Conservation (phyloP, 2,113 vertebrate species). For the Tamias sibiricus region DNA sequence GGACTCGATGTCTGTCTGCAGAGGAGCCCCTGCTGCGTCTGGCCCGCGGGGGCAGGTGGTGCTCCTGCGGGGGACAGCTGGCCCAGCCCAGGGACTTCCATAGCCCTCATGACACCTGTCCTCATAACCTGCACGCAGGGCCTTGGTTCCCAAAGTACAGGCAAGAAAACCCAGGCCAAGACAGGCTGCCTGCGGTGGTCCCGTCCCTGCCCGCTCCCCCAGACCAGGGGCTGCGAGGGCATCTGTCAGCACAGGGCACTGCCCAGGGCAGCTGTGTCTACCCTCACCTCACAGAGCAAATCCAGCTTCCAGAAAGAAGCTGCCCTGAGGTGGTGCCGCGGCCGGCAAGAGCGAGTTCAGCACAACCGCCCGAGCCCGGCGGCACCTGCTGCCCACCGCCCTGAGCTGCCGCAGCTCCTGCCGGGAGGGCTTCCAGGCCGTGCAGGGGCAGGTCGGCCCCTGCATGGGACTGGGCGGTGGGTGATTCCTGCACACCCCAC, state of each 20-base stretch:
- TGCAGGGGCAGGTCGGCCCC: no score
- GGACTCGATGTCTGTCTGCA: background rate
- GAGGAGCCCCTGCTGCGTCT: fast-evolving
- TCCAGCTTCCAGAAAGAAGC: background rate
- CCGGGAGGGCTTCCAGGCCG: no score
- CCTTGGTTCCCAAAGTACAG: no score
- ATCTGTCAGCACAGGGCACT: no score
- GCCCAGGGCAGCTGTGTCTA: background rate
- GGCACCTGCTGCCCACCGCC: background rate
- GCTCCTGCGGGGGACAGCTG: background rate
- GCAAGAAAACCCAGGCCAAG: background rate
- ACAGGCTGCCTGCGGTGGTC: background rate
- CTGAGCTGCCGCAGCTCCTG: background rate
- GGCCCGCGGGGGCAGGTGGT: background rate
- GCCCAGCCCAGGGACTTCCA: background rate
- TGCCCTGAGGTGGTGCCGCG: background rate
- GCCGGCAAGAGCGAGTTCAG: background rate
- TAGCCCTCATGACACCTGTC: background rate
- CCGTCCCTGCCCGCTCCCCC: no score
- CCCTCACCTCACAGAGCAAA: background rate
- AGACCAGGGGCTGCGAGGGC: no score
- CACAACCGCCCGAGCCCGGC: no score
- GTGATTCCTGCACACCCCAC: no score
- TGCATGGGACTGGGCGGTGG: no score
- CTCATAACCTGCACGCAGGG: background rate